Evolutionary conservation across 2,113 vertebrate species (phyloP).

Genomic region (Amphiprion ocellaris): DNA sequence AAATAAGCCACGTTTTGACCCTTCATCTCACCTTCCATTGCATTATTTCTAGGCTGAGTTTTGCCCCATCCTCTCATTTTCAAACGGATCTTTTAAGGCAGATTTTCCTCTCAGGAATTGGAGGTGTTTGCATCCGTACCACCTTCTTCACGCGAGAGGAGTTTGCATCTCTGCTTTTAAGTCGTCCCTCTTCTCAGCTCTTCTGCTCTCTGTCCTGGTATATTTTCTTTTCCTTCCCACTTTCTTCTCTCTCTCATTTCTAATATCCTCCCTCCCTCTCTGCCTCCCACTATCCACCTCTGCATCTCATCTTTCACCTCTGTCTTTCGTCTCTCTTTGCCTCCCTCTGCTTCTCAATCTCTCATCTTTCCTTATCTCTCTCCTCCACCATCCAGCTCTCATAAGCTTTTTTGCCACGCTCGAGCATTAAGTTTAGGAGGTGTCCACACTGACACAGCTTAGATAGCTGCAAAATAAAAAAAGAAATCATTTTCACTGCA

Average conservation of each 20-base stretch:
- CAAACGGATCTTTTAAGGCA: too few relatives aligned
- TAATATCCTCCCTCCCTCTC: conserved; percentile 41
- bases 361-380: conserved; percentile 51
- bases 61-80: too few relatives aligned
- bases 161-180: too few relatives aligned
- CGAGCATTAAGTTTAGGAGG: conserved; percentile 9
- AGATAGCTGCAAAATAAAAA: conserved; percentile 13
- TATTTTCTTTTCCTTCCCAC: neutral
- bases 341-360: conserved; percentile 28
- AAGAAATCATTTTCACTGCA: neutral
- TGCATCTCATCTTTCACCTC: conserved; percentile 52
- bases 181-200: too few relatives aligned
- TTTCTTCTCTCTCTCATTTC: conserved; percentile 27
- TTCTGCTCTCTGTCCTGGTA: neutral
- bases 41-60: too few relatives aligned
- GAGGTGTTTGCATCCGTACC: too few relatives aligned
- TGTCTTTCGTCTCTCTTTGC: neutral
- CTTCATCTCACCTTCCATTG: too few relatives aligned
- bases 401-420: conserved; percentile 18
- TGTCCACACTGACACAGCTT: neutral
- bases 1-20: too few relatives aligned
- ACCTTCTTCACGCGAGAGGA: too few relatives aligned
- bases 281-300: conserved; percentile 42
- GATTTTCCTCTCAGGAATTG: too few relatives aligned
- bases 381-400: conserved; percentile 37